Base-by-base conservation (phyloP, 2,888 invertebrate species). In the Zygogramma bicolorata region DNA sequence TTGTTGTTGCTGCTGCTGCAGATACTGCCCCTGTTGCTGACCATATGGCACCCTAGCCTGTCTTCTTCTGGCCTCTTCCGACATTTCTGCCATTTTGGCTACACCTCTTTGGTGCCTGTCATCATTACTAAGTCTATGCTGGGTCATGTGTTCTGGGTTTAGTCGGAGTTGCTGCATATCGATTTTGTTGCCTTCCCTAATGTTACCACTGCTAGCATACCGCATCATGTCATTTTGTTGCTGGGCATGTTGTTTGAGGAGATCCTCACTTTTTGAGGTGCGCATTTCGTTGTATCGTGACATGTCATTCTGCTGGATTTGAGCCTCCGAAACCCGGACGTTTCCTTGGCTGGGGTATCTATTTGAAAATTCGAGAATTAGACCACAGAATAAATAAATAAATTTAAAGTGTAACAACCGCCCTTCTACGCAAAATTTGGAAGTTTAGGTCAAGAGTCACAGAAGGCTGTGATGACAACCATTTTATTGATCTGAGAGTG, bases 31-130 rank as follows among this genome's bases (percentile, higher is more conserved):
- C 25, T 49, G 68, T 57, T 71, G 71, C 25, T 63, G 67, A 40
- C n/a, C 29, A 15, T 74, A 63, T 25, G 68, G 74, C 1, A 81
- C 75, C 42, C 88, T 86, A 75, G 88, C 89, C 77, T 90, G 90
- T 18, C 93, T 85, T 59, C 94, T 87, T 72, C 93, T 87, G 8
- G 94, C 92, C 84, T 95, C 94, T 82, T 96, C 94, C 2, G 94
- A 92, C 93, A 95, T 82, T 86, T 95, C 95, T 3, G 92, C 92
- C 70, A 94, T 88, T 84, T 94, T 93, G 0, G 93, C 93, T 53
- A 90, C 88, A 0, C 91, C 90, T 27, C 86, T 78, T 34, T 85
- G 57, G 34, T 79, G 74, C 49, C 80, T 65, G 27, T 81, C 81
- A 20, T 81, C 81, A 42, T 78, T 77, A 60, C 76, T 79, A 20